Evolutionary conservation across 2,888 invertebrate species (phyloP).

Genomic region (Dermolepida albohirtum): DNA sequence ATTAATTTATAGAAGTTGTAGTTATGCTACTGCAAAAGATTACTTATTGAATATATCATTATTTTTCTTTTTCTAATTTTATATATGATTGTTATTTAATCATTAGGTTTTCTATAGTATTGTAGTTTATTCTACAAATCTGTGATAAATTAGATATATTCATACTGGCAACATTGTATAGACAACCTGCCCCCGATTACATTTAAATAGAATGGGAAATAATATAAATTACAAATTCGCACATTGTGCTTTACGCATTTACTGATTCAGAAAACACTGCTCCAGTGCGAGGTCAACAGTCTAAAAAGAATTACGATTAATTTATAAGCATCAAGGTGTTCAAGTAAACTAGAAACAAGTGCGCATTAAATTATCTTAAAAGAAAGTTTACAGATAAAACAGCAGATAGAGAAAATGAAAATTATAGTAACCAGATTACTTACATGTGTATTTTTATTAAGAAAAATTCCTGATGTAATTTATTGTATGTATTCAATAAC

Average conservation of each 20-base stretch:
- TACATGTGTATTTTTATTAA: conserved; percentile 39
- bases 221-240: conserved; percentile 2
- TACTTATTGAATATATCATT: neutral
- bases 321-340: conserved; percentile 27
- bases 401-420: conserved; percentile 24
- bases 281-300: conserved; percentile 7
- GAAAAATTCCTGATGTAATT: conserved; percentile 39
- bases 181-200: conserved; percentile 33
- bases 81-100: conserved; percentile 18
- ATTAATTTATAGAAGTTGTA: conserved; percentile 9
- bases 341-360: conserved; percentile 32
- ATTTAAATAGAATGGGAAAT: conserved; percentile 2
- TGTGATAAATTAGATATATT: conserved; percentile 34
- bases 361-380: conserved; percentile 32
- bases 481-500: conserved; percentile 39
- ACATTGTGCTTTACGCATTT: conserved; percentile 11
- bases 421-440: conserved; percentile 33
- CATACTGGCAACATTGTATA: conserved; percentile 5
- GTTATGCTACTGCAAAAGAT: neutral
- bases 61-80: conserved; percentile 20
- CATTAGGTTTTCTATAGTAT: conserved; percentile 3
- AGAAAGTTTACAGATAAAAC: conserved; percentile 13
- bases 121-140: conserved; percentile 31
- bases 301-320: neutral
- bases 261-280: conserved; percentile 23